Evolutionary conservation across 1,140 invertebrate species (phyloP).

Genomic region (Drosophila persimilis): DNA sequence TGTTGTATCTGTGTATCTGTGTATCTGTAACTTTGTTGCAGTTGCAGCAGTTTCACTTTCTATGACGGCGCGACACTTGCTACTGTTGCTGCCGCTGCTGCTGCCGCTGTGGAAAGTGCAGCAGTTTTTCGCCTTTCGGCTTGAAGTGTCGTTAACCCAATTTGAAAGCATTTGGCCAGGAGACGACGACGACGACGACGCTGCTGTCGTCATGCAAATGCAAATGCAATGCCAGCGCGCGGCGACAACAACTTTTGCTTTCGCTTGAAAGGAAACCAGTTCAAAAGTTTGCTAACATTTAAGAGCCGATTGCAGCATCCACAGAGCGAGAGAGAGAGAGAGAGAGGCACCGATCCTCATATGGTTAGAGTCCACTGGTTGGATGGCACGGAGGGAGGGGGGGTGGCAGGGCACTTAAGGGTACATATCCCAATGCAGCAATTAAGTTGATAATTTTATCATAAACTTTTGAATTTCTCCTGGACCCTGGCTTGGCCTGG

Average conservation of each 20-base stretch:
- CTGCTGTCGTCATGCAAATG: conserved; percentile 21
- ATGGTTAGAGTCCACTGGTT: conserved; percentile 7
- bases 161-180: conserved; percentile 77
- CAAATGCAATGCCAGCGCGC: conserved; percentile 3
- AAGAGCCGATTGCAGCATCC: conserved; percentile 64
- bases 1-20: conserved; percentile 56
- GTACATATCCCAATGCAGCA: conserved; percentile 39
- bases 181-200: conserved; percentile 32
- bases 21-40: conserved; percentile 52
- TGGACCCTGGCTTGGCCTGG: not conserved
- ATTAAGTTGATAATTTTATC: conserved; percentile 80
- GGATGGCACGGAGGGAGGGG: not conserved
- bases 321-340: too few relatives aligned
- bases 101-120: conserved; percentile 62
- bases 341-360: too few relatives aligned
- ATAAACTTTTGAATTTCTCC: conserved; percentile 68
- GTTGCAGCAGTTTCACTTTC: conserved; percentile 67
- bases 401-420: conserved; percentile 26
- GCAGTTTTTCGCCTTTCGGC: conserved; percentile 34
- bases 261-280: conserved; percentile 72
- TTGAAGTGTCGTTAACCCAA: conserved; percentile 80
- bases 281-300: conserved; percentile 64
- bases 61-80: conserved; percentile 67
- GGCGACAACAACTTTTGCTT: conserved; percentile 70
- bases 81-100: too few relatives aligned